Conservation (phyloP, 2,888 invertebrate species). For the Melolontha melolontha region DNA sequence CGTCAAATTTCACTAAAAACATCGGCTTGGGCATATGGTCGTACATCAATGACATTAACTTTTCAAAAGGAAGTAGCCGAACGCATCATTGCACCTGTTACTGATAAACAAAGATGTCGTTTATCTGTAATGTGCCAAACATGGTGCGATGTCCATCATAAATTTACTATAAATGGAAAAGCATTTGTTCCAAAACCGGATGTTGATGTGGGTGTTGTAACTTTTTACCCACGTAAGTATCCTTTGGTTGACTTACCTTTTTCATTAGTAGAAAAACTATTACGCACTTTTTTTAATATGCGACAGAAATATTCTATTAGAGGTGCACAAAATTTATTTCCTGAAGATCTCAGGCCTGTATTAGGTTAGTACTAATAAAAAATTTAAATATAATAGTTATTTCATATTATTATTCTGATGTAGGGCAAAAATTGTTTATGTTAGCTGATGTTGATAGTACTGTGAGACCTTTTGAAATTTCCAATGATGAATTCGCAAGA, state of each 20-base stretch:
- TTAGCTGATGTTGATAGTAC: slow-evolving; percentile 79
- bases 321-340: slow-evolving; percentile 81
- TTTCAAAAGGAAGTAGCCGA: slow-evolving; percentile 99
- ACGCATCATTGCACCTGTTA: slow-evolving; percentile 83
- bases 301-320: slow-evolving; percentile 85
- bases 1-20: slow-evolving; percentile 79
- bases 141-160: slow-evolving; percentile 85
- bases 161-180: slow-evolving; percentile 89
- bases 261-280: slow-evolving; percentile 88
- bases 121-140: slow-evolving; percentile 96
- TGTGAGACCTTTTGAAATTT: slow-evolving; percentile 78
- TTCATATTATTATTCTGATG: slow-evolving; percentile 20
- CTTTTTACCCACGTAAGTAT: slow-evolving; percentile 80
- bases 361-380: slow-evolving; percentile 66
- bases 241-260: slow-evolving; percentile 84
- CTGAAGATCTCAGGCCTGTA: slow-evolving; percentile 74
- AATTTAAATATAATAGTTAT: neutral
- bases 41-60: slow-evolving; percentile 90
- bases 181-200: slow-evolving; percentile 96
- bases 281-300: slow-evolving; percentile 87
- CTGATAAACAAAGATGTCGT: slow-evolving; percentile 80
- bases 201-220: slow-evolving; percentile 96
- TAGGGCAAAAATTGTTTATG: slow-evolving; percentile 71
- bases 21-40: slow-evolving; percentile 84
- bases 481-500: slow-evolving; percentile 82